Evolutionary conservation across 1,140 invertebrate species (phyloP).

Genomic region (Coelopa frigida): DNA sequence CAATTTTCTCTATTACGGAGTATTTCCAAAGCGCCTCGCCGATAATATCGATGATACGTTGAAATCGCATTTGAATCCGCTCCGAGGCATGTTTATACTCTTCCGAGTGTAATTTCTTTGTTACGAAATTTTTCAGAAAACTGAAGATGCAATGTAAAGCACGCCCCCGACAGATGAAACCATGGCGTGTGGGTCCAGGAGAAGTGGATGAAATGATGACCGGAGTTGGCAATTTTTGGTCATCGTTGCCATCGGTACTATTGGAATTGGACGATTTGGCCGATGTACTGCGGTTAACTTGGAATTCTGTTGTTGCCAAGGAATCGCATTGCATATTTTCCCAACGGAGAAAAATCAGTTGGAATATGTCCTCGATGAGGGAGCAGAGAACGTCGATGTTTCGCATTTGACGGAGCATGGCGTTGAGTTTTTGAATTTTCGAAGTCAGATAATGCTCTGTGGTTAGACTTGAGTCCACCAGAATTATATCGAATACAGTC

Average conservation of each 20-base stretch:
- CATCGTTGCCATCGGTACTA: conserved; percentile 8
- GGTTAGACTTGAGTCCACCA: conserved; percentile 13
- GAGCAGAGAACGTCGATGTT: conserved; percentile 26
- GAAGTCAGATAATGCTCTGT: conserved; percentile 10
- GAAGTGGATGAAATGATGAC: background rate
- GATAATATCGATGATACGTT: conserved; percentile 28
- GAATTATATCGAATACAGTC: conserved; percentile 26
- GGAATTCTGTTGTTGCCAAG: background rate
- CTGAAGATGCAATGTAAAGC: conserved; percentile 26
- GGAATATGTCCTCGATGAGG: conserved; percentile 33
- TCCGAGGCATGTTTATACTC: conserved; percentile 27
- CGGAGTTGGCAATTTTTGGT: background rate
- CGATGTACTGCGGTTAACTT: background rate
- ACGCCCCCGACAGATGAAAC: conserved; percentile 31
- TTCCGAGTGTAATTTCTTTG: conserved; percentile 36
- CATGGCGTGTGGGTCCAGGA: conserved; percentile 18
- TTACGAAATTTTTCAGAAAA: conserved; percentile 32
- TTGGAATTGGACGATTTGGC: conserved; percentile 3
- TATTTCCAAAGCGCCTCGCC: conserved; percentile 36
- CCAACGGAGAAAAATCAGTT: conserved; percentile 37
- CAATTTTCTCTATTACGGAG: conserved; percentile 33
- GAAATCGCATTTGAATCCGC: conserved; percentile 25
- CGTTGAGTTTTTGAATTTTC: conserved; percentile 24
- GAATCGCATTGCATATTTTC: conserved; percentile 20
- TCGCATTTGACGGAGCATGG: conserved; percentile 27